A percentile compares a stretch with the other conserved stretches of the same genome.
phyloP scores from a whole-genome alignment of 2,888 invertebrate species.

The Magallana nippona region DNA sequence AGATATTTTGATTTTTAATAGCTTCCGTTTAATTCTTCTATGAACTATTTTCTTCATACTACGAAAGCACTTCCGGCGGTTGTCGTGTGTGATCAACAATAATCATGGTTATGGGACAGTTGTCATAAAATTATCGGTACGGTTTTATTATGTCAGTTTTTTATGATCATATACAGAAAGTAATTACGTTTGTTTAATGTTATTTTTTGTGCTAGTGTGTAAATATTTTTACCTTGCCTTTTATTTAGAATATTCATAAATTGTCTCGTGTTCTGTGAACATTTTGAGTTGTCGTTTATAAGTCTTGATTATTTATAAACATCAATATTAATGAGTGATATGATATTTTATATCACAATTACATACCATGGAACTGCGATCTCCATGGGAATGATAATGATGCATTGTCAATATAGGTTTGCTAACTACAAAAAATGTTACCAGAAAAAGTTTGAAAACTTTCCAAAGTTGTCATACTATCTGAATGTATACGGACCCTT shows the following conservation, averaged over 20 bases:
- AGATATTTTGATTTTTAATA: neutral
- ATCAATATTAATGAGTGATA: too few species aligned
- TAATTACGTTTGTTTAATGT: neutral
- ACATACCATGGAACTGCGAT: too few species aligned
- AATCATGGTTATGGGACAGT: conserved; percentile 10
- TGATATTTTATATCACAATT: too few species aligned
- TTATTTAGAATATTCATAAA: neutral
- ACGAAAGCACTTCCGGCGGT: neutral
- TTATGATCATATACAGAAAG: neutral
- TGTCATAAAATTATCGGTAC: neutral
- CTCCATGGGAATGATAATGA: too few species aligned
- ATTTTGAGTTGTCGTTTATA: too few species aligned
- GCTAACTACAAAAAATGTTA: too few species aligned
- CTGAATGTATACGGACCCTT: too few species aligned
- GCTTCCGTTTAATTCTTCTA: neutral
- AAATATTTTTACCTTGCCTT: neutral
- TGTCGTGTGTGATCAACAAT: neutral
- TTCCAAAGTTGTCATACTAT: too few species aligned
- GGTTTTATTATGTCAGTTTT: neutral
- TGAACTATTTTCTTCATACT: neutral
- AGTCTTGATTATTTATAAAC: too few species aligned
- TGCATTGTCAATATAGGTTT: too few species aligned
- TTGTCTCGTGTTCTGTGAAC: too few species aligned
- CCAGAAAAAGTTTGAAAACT: too few species aligned
- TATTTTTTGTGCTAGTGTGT: neutral